Conservation (phyloP, 2,113 vertebrate genomes). For the Carassius carassius region DNA sequence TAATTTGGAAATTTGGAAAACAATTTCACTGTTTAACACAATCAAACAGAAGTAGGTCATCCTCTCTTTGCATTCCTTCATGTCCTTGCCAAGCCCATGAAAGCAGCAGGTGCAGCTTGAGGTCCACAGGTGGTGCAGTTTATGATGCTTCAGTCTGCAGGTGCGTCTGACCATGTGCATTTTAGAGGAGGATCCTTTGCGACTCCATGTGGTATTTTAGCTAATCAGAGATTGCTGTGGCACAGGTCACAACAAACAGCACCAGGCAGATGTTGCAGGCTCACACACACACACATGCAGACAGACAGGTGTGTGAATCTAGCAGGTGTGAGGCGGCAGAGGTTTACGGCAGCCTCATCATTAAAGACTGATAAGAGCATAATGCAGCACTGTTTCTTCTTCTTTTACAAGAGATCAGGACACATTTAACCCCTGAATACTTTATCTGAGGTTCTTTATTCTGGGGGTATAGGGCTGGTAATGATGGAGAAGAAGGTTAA, state of each 20-base stretch:
- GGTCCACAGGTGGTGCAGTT: conserved; percentile 34
- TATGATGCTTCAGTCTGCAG: conserved; percentile 33
- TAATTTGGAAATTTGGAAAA: background rate
- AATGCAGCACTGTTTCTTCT: conserved; percentile 39
- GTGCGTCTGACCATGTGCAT: conserved; percentile 31
- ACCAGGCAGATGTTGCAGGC: conserved; percentile 41
- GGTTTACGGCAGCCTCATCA: conserved; percentile 48
- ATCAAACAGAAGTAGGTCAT: background rate
- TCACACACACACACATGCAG: conserved; percentile 7
- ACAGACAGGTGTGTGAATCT: conserved; percentile 17
- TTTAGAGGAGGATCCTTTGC: conserved; percentile 28
- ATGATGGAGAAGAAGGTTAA: conserved; percentile 9
- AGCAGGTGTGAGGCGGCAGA: conserved; percentile 36
- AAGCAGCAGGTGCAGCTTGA: conserved; percentile 44
- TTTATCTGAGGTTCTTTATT: conserved; percentile 23
- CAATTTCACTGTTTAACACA: background rate
- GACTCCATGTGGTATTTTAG: conserved; percentile 45
- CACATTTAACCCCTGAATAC: conserved; percentile 23
- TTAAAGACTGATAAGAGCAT: conserved; percentile 53
- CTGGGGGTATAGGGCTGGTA: conserved; percentile 14
- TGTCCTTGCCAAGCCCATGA: conserved; percentile 13
- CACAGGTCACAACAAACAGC: conserved; percentile 39
- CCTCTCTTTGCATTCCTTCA: conserved; percentile 3
- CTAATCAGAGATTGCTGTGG: conserved; percentile 40
- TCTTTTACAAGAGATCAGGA: conserved; percentile 26